Percentiles rank a stretch among this genome's conserved stretches.
phyloP scores from a whole-genome alignment of 2,113 vertebrate species.

The Melanerpes aurifrons region DNA sequence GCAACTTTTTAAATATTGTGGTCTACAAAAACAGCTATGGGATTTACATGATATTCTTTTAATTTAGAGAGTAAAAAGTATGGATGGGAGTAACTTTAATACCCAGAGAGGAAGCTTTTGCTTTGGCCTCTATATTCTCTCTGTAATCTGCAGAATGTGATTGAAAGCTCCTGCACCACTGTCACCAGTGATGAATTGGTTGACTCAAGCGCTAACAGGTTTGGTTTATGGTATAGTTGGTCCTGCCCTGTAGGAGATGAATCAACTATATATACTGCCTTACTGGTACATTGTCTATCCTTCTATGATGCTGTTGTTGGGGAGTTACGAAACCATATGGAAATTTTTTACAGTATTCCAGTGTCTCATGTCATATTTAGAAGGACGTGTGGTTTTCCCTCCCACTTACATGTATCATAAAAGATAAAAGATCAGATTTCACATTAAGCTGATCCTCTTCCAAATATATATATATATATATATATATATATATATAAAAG shows the following conservation, averaged over 20 bases:
- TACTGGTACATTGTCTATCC: not conserved
- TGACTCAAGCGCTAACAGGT: not conserved
- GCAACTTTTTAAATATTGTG: not conserved
- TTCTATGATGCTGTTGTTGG: not conserved
- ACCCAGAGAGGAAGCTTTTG: not conserved
- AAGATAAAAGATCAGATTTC: not conserved
- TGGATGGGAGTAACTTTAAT: not conserved
- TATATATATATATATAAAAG: not conserved
- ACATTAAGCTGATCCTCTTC: not conserved
- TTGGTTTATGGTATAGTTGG: not conserved
- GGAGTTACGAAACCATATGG: not conserved
- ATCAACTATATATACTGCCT: not conserved
- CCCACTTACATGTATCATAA: not conserved
- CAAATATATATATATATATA: not conserved
- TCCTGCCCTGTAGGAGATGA: not conserved
- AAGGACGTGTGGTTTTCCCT: not conserved
- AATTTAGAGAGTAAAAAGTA: not conserved
- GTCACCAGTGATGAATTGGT: not conserved
- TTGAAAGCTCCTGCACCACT: not conserved
- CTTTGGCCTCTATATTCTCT: not conserved
- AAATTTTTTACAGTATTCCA: not conserved
- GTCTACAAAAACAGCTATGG: not conserved
- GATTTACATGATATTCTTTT: not conserved
- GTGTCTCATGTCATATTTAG: not conserved
- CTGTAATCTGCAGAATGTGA: not conserved